A percentile compares a stretch with the other conserved stretches of the same genome.
phyloP scores from a whole-genome alignment of 2,888 invertebrate species.

The Rhamnusium bicolor region DNA sequence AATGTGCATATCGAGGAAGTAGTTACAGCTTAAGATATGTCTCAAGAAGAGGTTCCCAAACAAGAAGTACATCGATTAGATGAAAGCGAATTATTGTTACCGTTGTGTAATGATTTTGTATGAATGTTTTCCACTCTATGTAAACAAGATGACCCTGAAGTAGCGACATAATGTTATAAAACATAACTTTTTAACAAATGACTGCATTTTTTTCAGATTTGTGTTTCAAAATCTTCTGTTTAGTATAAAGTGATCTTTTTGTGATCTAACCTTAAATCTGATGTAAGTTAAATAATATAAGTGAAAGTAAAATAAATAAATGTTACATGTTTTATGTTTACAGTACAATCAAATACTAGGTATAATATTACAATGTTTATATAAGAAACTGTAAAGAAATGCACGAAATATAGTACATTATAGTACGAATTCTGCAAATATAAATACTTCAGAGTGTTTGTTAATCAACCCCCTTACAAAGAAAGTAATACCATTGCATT shows the following conservation, averaged over 20 bases:
- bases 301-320: too few species aligned
- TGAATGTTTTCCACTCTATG: background rate
- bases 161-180: background rate
- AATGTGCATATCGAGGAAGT: slow-evolving; percentile 51
- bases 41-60: slow-evolving; percentile 65
- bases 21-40: slow-evolving; percentile 63
- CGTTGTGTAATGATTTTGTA: background rate
- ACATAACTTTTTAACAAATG: background rate
- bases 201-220: background rate
- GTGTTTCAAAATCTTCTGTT: slow-evolving; percentile 1
- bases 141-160: background rate
- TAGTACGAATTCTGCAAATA: too few species aligned
- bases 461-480: too few species aligned
- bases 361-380: background rate
- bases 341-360: background rate
- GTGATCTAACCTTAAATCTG: slow-evolving; percentile 6
- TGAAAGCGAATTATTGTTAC: slow-evolving; percentile 22
- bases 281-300: slow-evolving; percentile 1
- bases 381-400: too few species aligned
- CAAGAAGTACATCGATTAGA: slow-evolving; percentile 61
- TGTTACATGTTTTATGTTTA: too few species aligned
- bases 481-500: too few species aligned
- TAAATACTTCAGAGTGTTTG: too few species aligned
- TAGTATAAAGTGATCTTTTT: background rate
- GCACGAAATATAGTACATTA: too few species aligned